A percentile compares a stretch with the other conserved stretches of the same genome.
These are phyloP conservation scores for Suncus etruscus DNA, from an alignment of 2,113 vertebrate genomes.

Conservation along the genomic window DNA sequence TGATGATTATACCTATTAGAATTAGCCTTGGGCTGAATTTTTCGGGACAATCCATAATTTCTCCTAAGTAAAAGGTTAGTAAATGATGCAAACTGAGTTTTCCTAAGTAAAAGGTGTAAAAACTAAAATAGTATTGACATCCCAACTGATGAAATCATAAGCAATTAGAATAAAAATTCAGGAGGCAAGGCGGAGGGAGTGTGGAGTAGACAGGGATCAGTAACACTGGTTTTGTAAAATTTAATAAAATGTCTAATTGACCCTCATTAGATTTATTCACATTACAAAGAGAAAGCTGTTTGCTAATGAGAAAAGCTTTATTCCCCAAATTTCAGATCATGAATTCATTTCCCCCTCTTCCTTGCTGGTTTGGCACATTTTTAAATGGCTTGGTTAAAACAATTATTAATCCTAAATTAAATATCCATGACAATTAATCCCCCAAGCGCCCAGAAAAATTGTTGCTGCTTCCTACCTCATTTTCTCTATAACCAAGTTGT, in stretches of 20 bases:
- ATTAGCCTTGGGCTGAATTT: slow-evolving; percentile 2
- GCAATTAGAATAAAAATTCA: slow-evolving; percentile 25
- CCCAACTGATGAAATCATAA: not conserved
- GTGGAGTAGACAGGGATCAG: not conserved
- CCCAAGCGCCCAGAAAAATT: slow-evolving; percentile 59
- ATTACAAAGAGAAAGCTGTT: slow-evolving; percentile 75
- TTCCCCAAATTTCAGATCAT: slow-evolving; percentile 76
- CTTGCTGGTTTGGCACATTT: slow-evolving; percentile 77
- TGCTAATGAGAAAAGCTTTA: slow-evolving; percentile 80
- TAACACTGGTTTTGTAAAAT: slow-evolving; percentile 67
- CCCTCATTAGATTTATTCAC: slow-evolving; percentile 79
- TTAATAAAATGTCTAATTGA: slow-evolving; percentile 79
- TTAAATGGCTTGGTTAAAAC: slow-evolving; percentile 78
- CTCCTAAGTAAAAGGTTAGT: not conserved
- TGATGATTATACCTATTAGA: not conserved
- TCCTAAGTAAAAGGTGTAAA: not conserved
- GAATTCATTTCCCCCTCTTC: slow-evolving; percentile 76
- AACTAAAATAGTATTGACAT: not conserved
- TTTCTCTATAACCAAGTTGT: slow-evolving; percentile 54
- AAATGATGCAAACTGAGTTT: not conserved
- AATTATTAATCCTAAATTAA: slow-evolving; percentile 82
- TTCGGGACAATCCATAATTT: slow-evolving; percentile 12
- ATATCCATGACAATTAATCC: slow-evolving; percentile 80
- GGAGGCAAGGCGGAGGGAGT: not conserved
- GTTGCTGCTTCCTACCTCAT: slow-evolving; percentile 47